phyloP scores from a whole-genome alignment of 1,140 invertebrate species.

The Pissodes strobi region DNA sequence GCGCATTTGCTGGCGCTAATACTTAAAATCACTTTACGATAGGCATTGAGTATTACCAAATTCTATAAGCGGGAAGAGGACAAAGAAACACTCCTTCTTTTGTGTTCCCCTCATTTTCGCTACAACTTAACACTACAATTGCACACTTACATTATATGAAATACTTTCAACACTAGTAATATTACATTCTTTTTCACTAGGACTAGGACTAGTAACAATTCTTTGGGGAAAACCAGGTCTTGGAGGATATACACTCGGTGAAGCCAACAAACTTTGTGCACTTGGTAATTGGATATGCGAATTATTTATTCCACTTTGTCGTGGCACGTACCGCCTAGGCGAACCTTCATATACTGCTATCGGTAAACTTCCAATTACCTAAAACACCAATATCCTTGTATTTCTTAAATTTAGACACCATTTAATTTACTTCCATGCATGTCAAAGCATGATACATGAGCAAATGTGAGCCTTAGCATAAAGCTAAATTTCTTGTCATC shows the following conservation, averaged over 20 bases:
- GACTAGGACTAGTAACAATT: constrained; percentile 56
- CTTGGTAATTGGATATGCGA: constrained; percentile 59
- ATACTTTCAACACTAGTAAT: constrained; percentile 46
- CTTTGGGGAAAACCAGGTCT: constrained; percentile 75
- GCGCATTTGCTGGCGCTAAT: too few relatives aligned
- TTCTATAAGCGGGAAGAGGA: too few relatives aligned
- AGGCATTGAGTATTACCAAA: too few relatives aligned
- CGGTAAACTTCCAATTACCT: constrained; percentile 77
- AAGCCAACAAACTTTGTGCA: constrained; percentile 64
- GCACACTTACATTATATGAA: constrained; percentile 49
- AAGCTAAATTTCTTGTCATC: too few relatives aligned
- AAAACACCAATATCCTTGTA: background rate
- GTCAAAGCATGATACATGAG: too few relatives aligned
- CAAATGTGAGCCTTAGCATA: too few relatives aligned
- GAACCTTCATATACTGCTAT: constrained; percentile 92
- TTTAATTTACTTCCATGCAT: background rate
- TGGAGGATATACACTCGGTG: constrained; percentile 69
- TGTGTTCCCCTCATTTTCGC: too few relatives aligned
- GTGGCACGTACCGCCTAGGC: constrained; percentile 78
- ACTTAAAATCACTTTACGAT: too few relatives aligned
- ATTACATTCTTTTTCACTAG: constrained; percentile 56
- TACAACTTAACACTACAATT: too few relatives aligned
- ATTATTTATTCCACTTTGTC: constrained; percentile 51
- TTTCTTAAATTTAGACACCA: background rate
- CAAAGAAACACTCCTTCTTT: too few relatives aligned